These are phyloP conservation scores for Molothrus aeneus DNA, from an alignment of 2,797 vertebrate species.

Conservation along the genomic window DNA sequence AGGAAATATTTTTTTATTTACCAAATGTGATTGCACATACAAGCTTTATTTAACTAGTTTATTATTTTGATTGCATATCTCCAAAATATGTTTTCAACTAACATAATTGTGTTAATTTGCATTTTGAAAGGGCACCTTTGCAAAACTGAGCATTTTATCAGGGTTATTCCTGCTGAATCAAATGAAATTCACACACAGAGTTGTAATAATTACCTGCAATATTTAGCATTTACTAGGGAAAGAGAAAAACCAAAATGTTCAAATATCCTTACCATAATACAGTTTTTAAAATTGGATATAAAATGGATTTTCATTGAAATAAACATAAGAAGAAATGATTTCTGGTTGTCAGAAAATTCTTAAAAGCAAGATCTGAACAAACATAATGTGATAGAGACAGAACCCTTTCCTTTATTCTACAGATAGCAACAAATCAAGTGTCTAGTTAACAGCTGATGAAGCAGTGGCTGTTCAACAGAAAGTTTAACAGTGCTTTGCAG, in stretches of 20 bases:
- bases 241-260: neutral
- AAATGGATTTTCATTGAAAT: neutral
- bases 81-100: conserved; percentile 75
- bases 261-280: neutral
- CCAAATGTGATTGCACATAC: conserved; percentile 50
- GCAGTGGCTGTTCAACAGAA: neutral
- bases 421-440: neutral
- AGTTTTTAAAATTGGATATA: neutral
- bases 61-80: conserved; percentile 75
- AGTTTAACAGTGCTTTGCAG: neutral
- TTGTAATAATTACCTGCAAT: conserved; percentile 25
- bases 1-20: conserved; percentile 68
- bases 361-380: neutral
- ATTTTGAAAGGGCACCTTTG: conserved; percentile 67
- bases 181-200: conserved; percentile 12
- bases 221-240: neutral
- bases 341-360: neutral
- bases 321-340: neutral
- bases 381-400: neutral
- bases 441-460: neutral
- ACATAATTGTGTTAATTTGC: conserved; percentile 74
- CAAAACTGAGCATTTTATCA: conserved; percentile 52
- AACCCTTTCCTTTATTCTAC: neutral
- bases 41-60: conserved; percentile 69
- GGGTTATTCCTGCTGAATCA: conserved; percentile 34